Conservation (phyloP, 2,888 invertebrate genomes). For the Adineta ricciae region DNA sequence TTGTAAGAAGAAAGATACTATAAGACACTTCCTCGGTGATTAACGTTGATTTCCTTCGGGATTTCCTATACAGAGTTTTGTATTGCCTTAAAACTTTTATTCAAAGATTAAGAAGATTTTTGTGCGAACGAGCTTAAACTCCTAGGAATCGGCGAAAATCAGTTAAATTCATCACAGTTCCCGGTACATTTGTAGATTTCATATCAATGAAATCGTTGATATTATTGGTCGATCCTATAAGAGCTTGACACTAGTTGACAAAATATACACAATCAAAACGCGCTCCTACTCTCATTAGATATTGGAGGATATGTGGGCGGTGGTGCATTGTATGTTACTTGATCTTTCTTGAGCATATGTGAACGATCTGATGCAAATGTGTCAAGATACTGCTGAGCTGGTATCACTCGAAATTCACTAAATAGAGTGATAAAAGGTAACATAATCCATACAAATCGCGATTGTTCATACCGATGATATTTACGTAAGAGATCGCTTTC, state of each 20-base stretch:
- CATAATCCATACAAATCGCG: not conserved
- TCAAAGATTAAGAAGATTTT: no score
- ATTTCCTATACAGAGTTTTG: no score
- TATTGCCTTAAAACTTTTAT: no score
- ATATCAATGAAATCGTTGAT: constrained; percentile 79
- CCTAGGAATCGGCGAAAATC: not conserved
- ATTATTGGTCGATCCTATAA: constrained; percentile 66
- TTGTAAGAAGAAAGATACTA: no score
- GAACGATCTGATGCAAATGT: constrained; percentile 80
- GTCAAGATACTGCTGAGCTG: constrained; percentile 67
- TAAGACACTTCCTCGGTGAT: no score
- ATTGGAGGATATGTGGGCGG: constrained; percentile 72
- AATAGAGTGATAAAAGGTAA: constrained; percentile 36
- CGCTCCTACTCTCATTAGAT: constrained; percentile 38
- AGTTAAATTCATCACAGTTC: not conserved
- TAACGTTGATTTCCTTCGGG: no score
- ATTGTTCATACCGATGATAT: constrained; percentile 61
- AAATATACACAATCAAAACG: not conserved
- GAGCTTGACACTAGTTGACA: not conserved
- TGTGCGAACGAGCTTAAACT: not conserved
- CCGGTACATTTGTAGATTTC: constrained; percentile 55
- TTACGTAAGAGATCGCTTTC: constrained; percentile 72
- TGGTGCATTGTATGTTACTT: constrained; percentile 72
- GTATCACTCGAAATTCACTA: constrained; percentile 74
- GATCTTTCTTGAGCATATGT: constrained; percentile 78